These are phyloP conservation scores for Plestiodon gilberti DNA, from an alignment of 2,113 vertebrate genomes.

Conservation along the genomic window DNA sequence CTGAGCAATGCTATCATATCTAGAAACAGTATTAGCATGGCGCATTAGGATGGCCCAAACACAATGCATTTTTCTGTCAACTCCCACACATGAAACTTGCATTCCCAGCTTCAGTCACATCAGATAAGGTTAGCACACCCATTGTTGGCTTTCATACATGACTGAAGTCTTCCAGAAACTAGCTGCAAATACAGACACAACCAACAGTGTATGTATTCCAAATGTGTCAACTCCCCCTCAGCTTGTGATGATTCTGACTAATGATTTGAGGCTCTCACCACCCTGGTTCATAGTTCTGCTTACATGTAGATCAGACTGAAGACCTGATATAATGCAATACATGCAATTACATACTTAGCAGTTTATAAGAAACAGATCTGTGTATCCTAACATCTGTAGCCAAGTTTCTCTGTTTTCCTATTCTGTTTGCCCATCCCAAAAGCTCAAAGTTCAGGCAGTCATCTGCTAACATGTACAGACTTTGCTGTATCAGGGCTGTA, in stretches of 20 bases:
- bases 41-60: constrained; percentile 9
- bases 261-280: neutral
- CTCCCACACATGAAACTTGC: neutral
- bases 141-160: neutral
- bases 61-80: neutral
- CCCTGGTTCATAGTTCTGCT: neutral
- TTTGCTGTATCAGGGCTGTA: neutral
- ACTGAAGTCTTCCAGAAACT: neutral
- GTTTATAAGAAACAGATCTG: neutral
- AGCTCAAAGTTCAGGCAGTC: neutral
- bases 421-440: too few relatives aligned
- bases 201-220: neutral
- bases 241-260: neutral
- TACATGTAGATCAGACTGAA: neutral
- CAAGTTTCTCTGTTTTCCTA: too few relatives aligned
- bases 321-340: neutral
- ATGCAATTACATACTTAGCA: too few relatives aligned
- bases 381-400: neutral
- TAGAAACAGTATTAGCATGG: neutral
- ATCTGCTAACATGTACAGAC: neutral
- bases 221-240: neutral
- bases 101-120: neutral
- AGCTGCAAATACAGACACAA: neutral
- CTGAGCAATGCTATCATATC: neutral
- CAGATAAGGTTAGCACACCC: neutral